Evolutionary conservation across 1,140 invertebrate genomes (phyloP).

Genomic region (Rhagoletis pomonella): DNA sequence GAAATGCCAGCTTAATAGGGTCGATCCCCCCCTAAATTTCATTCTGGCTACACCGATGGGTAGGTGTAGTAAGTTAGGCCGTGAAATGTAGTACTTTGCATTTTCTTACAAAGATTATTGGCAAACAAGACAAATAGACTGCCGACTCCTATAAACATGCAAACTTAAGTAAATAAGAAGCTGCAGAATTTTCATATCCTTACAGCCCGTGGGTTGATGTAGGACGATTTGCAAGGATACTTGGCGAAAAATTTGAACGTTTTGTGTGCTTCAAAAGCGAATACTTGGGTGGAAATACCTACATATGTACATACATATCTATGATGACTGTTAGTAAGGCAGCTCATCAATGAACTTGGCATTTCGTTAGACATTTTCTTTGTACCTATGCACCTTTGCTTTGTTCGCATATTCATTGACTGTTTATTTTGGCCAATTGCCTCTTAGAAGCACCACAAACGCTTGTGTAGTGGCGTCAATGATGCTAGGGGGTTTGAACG

Average conservation of each 20-base stretch:
- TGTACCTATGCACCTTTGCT: neutral
- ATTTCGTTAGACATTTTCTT: slow-evolving; percentile 9
- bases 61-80: neutral
- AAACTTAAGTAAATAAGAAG: neutral
- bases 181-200: neutral
- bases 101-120: slow-evolving; percentile 40
- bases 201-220: neutral
- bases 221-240: neutral
- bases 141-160: neutral
- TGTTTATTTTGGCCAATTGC: slow-evolving; percentile 7
- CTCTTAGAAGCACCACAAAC: neutral
- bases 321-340: neutral
- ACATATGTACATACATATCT: no score
- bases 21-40: no score
- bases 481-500: neutral
- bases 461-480: neutral
- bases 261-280: neutral
- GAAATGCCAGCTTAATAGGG: no score
- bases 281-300: neutral
- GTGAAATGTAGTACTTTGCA: slow-evolving; percentile 28
- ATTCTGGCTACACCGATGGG: no score
- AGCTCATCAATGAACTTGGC: slow-evolving; percentile 34
- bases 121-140: slow-evolving; percentile 24
- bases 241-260: neutral
- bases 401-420: neutral